Conservation (phyloP, 2,797 vertebrate genomes). For the Manis javanica region DNA sequence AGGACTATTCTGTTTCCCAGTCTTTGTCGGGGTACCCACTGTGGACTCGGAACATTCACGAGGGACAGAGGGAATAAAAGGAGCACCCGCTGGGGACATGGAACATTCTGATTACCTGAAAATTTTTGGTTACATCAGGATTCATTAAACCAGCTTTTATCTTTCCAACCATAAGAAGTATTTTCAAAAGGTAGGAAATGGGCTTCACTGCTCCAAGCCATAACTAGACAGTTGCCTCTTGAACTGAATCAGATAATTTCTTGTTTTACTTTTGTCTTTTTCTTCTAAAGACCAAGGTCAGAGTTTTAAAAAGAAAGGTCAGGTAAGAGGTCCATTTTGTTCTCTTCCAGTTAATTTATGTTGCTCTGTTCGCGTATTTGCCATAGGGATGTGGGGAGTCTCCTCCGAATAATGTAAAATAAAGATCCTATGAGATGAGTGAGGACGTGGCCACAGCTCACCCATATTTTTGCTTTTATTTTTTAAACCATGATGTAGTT, state of each 20-base stretch:
- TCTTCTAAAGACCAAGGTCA: constrained; percentile 39
- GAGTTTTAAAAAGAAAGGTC: constrained; percentile 41
- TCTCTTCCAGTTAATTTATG: constrained; percentile 16
- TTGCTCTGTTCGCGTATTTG: not conserved
- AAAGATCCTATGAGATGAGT: not conserved
- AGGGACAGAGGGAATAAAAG: not conserved
- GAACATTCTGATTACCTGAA: not conserved
- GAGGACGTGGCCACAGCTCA: not conserved
- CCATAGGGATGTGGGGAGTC: not conserved
- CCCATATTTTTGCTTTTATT: not conserved
- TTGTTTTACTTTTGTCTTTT: not conserved
- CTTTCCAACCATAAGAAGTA: constrained; percentile 1
- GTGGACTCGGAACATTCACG: too few relatives aligned
- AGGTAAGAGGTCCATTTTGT: not conserved
- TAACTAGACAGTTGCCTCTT: not conserved
- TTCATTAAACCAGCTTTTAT: constrained; percentile 15
- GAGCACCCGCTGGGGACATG: not conserved
- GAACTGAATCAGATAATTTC: not conserved
- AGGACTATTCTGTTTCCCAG: not conserved
- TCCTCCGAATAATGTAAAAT: not conserved
- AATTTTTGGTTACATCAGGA: not conserved
- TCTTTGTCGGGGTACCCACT: not conserved
- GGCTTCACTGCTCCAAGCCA: not conserved
- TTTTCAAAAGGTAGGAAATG: constrained; percentile 37
- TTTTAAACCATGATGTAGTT: not conserved